These are phyloP conservation scores for Iselma pallidipennis DNA, from an alignment of 2,888 invertebrate species.

Conservation along the genomic window DNA sequence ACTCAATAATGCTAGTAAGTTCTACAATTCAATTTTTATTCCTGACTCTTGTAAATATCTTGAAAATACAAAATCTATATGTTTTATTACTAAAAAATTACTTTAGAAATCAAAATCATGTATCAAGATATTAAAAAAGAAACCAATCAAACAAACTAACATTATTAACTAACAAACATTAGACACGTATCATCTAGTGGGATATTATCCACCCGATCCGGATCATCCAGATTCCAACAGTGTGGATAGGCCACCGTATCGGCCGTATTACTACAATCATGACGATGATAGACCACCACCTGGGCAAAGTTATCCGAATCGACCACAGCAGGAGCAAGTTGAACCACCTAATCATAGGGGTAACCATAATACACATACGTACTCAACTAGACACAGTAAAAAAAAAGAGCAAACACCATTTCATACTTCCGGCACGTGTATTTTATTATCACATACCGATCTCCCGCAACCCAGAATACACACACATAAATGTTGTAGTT, in stretches of 20 bases:
- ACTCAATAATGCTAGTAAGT: conserved; percentile 89
- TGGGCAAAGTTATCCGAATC: conserved; percentile 20
- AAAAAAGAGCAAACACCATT: not conserved
- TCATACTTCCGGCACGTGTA: not conserved
- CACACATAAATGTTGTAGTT: too few species aligned
- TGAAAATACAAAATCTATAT: too few species aligned
- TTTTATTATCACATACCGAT: too few species aligned
- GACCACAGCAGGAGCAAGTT: conserved; percentile 26
- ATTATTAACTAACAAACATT: conserved; percentile 36
- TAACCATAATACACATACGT: conserved; percentile 29
- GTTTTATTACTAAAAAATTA: too few species aligned
- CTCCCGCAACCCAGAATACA: too few species aligned
- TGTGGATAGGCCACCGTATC: conserved; percentile 49
- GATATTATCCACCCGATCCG: conserved; percentile 51
- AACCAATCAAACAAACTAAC: conserved; percentile 21
- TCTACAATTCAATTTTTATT: too few species aligned
- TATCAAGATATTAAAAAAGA: conserved; percentile 1
- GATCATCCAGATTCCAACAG: conserved; percentile 50
- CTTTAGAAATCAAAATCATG: not conserved
- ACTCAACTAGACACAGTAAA: not conserved
- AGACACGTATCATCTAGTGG: conserved; percentile 55
- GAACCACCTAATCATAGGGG: conserved; percentile 40
- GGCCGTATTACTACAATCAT: conserved; percentile 38
- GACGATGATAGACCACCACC: conserved; percentile 38
- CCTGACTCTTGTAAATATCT: too few species aligned